Base-by-base conservation (phyloP, 2,113 vertebrate species). In the Camelus dromedarius region DNA sequence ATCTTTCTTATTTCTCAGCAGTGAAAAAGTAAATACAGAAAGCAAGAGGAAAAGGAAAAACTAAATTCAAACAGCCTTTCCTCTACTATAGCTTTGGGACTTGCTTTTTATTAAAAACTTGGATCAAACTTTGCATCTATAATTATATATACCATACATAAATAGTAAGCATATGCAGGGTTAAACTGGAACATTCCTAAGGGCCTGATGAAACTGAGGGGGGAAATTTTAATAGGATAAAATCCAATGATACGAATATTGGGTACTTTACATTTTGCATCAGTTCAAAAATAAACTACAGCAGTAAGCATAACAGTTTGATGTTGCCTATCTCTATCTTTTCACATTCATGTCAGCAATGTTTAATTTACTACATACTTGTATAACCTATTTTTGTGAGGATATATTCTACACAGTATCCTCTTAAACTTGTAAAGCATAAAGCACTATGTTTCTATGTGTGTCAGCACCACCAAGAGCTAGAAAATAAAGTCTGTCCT, bases 381-480 rank as follows among this genome's bases (percentile, higher is more conserved):
- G 81, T 97, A 97, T 97, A 94, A 92, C 75, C 95, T 97, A 97
- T 98, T 98, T 98, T 97, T 98, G 95, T 97, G 96, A 89, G 46
- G 82, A 93, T 97, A n/a, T 4, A 81, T 93, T 98, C 75, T 83
- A 96, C 67, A 82, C 46, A 72, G 80, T 89, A 94, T 73, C 95
- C 97, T 96, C 86, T 89, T 66, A 81, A 89, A 70, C 58, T 98
- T 96, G 62, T 85, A 96, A 96, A 95, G 88, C 6, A 3, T 92
- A 96, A 95, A 97, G 89, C 80, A 46, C 13, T 90, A 46, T 46
- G 8, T 84, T 98, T 97, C 93, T 96, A 66, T 96, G 0, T 97
- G 77, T 95, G 92, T 97, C 92, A 98, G 98, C 98, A 98, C 97
- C 98, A 98, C 98, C 98, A 98, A 97, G 72, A 98, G 98, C 97